Conservation (phyloP, 2,113 vertebrate genomes). For the Sciurus niger region DNA sequence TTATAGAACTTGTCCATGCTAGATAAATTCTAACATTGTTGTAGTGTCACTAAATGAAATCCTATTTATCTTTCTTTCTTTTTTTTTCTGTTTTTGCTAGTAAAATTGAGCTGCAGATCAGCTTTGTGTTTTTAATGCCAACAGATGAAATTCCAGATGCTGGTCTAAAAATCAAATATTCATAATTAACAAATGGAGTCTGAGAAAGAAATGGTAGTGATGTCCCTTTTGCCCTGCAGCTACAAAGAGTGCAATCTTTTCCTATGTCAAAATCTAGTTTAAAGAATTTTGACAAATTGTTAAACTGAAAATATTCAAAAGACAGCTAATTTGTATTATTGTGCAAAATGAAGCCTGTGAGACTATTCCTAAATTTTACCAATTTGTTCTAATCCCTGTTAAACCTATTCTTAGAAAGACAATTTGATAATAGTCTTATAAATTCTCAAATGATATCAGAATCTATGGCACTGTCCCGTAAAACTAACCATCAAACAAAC, state of each 20-base stretch:
- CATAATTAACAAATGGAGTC: constrained; percentile 38
- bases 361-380: constrained; percentile 14
- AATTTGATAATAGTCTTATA: not conserved
- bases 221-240: not conserved
- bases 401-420: not conserved
- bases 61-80: not conserved
- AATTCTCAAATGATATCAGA: constrained; percentile 17
- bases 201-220: not conserved
- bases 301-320: constrained; percentile 30
- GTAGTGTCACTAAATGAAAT: constrained; percentile 16
- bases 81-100: not conserved
- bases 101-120: constrained; percentile 7
- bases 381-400: not conserved
- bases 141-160: constrained; percentile 23
- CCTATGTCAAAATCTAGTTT: not conserved
- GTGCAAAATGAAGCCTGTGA: not conserved
- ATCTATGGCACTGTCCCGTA: not conserved
- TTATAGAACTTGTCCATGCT: not conserved
- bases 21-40: not conserved
- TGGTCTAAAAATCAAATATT: constrained; percentile 12
- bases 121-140: constrained; percentile 23
- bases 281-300: not conserved
- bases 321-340: not conserved
- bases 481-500: constrained; percentile 29
- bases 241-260: not conserved